Evolutionary conservation across 1,140 invertebrate genomes (phyloP).

Genomic region (Microvelia longipes): DNA sequence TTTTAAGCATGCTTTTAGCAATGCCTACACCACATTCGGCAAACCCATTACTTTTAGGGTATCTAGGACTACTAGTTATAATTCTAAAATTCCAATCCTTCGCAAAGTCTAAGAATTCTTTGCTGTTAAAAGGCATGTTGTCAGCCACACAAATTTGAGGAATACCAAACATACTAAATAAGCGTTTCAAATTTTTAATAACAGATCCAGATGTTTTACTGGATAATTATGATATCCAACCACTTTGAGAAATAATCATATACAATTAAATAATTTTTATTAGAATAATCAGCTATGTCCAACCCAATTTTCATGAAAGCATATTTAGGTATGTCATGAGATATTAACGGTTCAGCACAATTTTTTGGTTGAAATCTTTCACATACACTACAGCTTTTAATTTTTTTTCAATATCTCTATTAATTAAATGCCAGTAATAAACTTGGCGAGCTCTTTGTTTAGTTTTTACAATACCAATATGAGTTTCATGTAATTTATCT

Average conservation of each 20-base stretch:
- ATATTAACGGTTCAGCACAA: too few relatives aligned
- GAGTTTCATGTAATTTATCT: too few relatives aligned
- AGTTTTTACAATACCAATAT: too few relatives aligned
- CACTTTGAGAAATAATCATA: background rate
- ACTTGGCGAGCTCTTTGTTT: too few relatives aligned
- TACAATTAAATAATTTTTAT: background rate
- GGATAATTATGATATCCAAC: background rate
- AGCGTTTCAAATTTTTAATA: background rate
- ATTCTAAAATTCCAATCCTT: background rate
- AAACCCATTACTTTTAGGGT: background rate
- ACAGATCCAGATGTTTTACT: background rate
- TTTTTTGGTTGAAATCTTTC: too few relatives aligned
- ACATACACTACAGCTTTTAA: too few relatives aligned
- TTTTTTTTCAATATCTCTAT: too few relatives aligned
- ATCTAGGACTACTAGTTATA: background rate
- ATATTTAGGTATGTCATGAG: background rate
- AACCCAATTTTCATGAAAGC: background rate
- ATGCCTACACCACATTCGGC: background rate
- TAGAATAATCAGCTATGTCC: background rate
- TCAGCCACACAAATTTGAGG: background rate
- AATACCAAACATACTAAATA: background rate
- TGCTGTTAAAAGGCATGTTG: background rate
- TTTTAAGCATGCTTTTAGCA: background rate
- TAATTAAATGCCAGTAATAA: too few relatives aligned
- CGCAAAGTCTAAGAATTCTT: background rate